Base-by-base conservation (phyloP, 1,140 invertebrate genomes). In the Drosophila kepulauana region DNA sequence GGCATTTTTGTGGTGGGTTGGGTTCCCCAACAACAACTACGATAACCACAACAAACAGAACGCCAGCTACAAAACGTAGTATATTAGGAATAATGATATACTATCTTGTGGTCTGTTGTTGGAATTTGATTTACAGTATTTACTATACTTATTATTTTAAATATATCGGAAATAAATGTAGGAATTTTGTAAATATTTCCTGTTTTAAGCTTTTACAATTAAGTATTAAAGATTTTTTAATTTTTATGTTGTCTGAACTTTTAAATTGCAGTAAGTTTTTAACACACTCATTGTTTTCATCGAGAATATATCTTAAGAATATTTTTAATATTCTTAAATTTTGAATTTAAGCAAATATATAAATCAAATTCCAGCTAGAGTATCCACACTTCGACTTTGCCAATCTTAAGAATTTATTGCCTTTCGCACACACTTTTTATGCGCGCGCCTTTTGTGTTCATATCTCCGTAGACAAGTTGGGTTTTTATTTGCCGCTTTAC, bases 401-500 rank as follows among this genome's bases (percentile, higher is more conserved):
- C 3, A 13, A 35, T 16, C 43, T 11, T n/a, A 5, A n/a, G 13
- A 38, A 1, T 7, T 38, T 68, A 41, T 64, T 70, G 51, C 33
- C 33, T 30, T 57, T 75, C 51, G 59, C 68, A 49, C 68, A 49
- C 43, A 63, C n/a, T 57, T 61, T 72, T 58, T 46, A 65, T 68
- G 68, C 45, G 79, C 73, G 61, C 65, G 25, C 54, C 59, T 62
- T 58, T 72, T 64, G 58, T 64, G 30, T 66, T 11, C 6, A 28
- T 38, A 25, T 5, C 38, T 25, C 43, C 30, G 66, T 25, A 63
- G 81, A 71, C 77, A 63, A 63, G 63, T 79, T 74, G 58, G 35
- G 46, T 56, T 61, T 25, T 67, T 66, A 63, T 68, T 63, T 35
- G 57, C 51, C 11, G 54, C 70, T 82, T 87, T 88, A 88, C 84